Evolutionary conservation across 1,140 invertebrate species (phyloP), one percentile per base, ranked within the genome.

Genomic region (Cydia pomonella): DNA sequence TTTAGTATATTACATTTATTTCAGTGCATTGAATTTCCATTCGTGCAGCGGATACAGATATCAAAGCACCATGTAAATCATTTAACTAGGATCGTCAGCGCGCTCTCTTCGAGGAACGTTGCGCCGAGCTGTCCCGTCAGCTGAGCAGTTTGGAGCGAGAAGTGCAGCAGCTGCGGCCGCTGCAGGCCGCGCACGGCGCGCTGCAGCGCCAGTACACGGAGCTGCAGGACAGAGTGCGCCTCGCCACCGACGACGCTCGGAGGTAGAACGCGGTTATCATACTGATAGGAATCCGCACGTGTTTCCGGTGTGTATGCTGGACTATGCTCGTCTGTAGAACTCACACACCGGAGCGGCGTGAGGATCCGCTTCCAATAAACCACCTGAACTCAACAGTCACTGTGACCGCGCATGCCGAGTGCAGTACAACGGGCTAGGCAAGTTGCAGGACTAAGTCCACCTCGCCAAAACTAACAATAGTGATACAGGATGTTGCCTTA

Each of bases 161-260:
- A 75, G n/a, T 92, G 10, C 82, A 88, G 72, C 78, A 87, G 13
- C 75, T 92, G 33, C 82, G 83, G 25, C 87, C 87, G 1, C 72
- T 90, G 18, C 83, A 89, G 64, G 66, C 83, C 0, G 74, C 81
- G 12, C 80, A 91, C 21, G 27, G 73, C 0, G 78, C 74, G 1
- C 74, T 90, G 4, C 88, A 91, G 41, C 77, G 78, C 5, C 90
- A 92, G 71, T 92, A 86, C 72, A 27, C 78, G 5, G 89, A 92
- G 73, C 69, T 92, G n/a, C 86, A 90, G 44, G 84, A 88, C 27
- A 81, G 83, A 9, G 77, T 87, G 29, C 78, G 81, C 62, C 77
- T 33, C 9, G 84, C 85, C 1, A 86, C 82, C 16, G 85, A 85
- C 73, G 84, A 87, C n/a, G 88, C 91, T 7, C 79, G 82, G 1